Evolutionary conservation across 2,888 invertebrate species (phyloP), one percentile per base, ranked within the genome.

Genomic region (Charanyca ferruginea): DNA sequence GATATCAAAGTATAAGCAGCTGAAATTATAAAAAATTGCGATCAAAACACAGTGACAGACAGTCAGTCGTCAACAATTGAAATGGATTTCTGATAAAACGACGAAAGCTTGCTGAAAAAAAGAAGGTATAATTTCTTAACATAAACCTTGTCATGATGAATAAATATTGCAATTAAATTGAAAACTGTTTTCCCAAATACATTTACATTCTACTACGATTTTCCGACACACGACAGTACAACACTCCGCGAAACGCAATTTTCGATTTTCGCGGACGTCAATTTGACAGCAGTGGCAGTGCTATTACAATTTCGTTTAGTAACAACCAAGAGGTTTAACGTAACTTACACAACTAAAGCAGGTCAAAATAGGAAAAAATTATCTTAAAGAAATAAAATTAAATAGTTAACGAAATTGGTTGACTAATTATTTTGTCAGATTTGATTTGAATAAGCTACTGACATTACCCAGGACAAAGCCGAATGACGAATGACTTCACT

Each of bases 1-100:
- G 63, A 96, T 96, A 85, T 96, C 96, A 72, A 96, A 89, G 87
- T 96, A 96, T 61, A 96, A 87, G 72, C 92, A 87, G 72, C 92
- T 93, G 81, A 55, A 93, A 88, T 61, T 22, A 66, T 38, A 22
- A 48, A 64, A 58, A 67, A 32, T 11, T 16, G 13, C 32, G 45
- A 53, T 62, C 54, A 47, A 59, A 59, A 57, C 47, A 51, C 6
- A 45, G 49, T 13, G 13, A 38, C 28, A 41, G 22, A 23, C 38
- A n/a, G n/a, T n/a, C n/a, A n/a, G n/a, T n/a, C n/a, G n/a, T n/a
- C n/a, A n/a, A 7, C 20, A 1, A 3, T 11, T 0, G 25, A 22
- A 9, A 53, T 16, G n/a, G 6, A 11, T 20, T 4, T 13, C 7
- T 45, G 32, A 25, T 18, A 13, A 25, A 35, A 41, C 16, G 6